These are phyloP conservation scores for Calosoma granatense DNA, from an alignment of 1,140 invertebrate species.

Conservation along the genomic window DNA sequence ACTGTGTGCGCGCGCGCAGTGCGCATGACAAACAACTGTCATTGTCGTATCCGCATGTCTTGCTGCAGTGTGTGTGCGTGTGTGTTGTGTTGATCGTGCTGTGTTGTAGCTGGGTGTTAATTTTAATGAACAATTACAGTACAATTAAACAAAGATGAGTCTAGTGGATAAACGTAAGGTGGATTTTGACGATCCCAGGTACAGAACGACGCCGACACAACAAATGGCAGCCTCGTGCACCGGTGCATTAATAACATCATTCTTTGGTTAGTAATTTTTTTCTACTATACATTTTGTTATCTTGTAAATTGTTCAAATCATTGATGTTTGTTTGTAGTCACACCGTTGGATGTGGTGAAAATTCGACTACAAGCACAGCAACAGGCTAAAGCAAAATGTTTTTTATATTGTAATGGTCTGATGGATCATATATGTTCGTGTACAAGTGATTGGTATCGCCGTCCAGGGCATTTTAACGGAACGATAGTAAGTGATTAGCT, in stretches of 20 bases:
- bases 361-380: conserved; percentile 92
- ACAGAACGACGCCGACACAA: conserved; percentile 71
- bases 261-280: conserved; percentile 61
- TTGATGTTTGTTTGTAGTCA: conserved; percentile 58
- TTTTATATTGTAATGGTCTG: conserved; percentile 95
- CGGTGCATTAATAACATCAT: conserved; percentile 79
- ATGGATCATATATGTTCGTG: conserved; percentile 97
- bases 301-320: conserved; percentile 11
- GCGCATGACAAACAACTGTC: background rate
- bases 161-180: background rate
- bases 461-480: conserved; percentile 75
- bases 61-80: too few species aligned
- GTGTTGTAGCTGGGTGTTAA: too few species aligned
- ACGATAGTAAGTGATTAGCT: conserved; percentile 56
- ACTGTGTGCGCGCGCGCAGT: too few species aligned
- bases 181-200: conserved; percentile 53
- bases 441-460: conserved; percentile 50
- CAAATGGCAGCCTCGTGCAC: conserved; percentile 84
- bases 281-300: conserved; percentile 2
- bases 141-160: too few species aligned
- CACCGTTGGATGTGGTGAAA: conserved; percentile 97
- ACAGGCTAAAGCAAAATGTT: conserved; percentile 82
- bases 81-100: too few species aligned
- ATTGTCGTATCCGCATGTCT: too few species aligned
- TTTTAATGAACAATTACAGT: too few species aligned